Percentiles rank a stretch among this genome's conserved stretches.
Evolutionary conservation across 2,113 vertebrate genomes (phyloP).

Genomic region (Melanerpes aurifrons): DNA sequence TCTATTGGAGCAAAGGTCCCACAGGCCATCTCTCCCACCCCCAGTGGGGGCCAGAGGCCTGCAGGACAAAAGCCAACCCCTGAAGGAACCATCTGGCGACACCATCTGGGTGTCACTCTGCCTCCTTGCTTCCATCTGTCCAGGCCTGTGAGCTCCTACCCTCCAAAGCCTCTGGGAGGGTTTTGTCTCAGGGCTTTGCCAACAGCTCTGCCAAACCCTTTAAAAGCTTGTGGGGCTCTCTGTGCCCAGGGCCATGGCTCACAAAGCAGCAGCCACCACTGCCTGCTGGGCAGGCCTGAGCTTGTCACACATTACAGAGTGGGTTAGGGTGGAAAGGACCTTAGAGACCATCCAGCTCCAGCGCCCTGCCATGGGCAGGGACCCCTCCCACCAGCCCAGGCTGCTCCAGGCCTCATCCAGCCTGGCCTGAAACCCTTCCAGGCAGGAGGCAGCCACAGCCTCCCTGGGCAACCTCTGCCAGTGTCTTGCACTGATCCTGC

Average conservation of each 20-base stretch:
- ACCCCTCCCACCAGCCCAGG: no score
- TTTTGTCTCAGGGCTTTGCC: not conserved
- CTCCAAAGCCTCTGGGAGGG: not conserved
- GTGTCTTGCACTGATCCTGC: no score
- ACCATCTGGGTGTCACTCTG: not conserved
- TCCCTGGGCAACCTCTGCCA: no score
- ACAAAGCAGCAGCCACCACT: not conserved
- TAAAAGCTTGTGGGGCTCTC: not conserved
- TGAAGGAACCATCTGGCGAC: not conserved
- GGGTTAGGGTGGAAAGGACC: no score
- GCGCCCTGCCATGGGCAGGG: no score
- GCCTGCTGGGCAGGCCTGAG: not conserved
- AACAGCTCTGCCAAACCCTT: not conserved
- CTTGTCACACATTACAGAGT: no score
- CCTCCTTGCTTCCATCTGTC: not conserved
- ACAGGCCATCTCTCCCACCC: not conserved
- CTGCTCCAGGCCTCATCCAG: no score
- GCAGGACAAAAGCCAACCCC: not conserved
- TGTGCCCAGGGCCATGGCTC: fast-evolving
- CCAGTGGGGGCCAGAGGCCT: not conserved
- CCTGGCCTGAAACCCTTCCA: no score
- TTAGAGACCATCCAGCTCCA: no score
- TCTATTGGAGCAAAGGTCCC: not conserved
- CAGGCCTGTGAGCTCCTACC: not conserved
- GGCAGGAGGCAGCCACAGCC: no score